Percentiles rank a stretch among this genome's conserved stretches.
Evolutionary conservation across 92 coral and sea anemone genomes (phyloP).

Genomic region (Siderastrea siderea): DNA sequence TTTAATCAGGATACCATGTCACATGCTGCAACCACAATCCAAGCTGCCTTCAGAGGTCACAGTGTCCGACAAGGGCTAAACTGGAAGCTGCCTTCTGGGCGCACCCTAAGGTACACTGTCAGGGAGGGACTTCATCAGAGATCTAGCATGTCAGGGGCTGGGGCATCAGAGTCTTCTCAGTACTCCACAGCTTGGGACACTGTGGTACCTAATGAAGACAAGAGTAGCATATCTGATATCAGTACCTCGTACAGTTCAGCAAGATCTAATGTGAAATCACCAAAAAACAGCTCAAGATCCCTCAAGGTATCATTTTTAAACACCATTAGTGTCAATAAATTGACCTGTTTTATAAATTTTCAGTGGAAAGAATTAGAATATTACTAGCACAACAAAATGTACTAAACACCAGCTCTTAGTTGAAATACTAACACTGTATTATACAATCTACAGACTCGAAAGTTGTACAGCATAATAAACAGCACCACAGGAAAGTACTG

Average conservation of each 20-base stretch:
- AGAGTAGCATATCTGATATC: slow-evolving; percentile 68
- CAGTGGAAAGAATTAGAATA: too few relatives aligned
- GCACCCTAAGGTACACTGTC: slow-evolving; percentile 84
- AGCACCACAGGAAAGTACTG: too few relatives aligned
- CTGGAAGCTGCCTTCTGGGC: slow-evolving; percentile 97
- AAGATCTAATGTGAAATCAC: slow-evolving; percentile 10
- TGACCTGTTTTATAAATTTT: too few relatives aligned
- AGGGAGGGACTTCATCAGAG: slow-evolving; percentile 74
- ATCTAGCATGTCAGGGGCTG: slow-evolving; percentile 46
- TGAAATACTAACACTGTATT: too few relatives aligned
- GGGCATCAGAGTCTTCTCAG: slow-evolving; percentile 41
- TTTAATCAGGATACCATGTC: slow-evolving; percentile 72
- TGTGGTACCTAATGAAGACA: slow-evolving; percentile 55
- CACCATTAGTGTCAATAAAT: too few relatives aligned
- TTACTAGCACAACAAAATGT: too few relatives aligned
- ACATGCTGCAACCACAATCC: slow-evolving; percentile 94
- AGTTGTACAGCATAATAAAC: too few relatives aligned
- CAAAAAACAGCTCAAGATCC: slow-evolving; percentile 28
- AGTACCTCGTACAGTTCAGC: slow-evolving; percentile 59
- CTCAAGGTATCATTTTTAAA: slow-evolving; percentile 1
- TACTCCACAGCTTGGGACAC: slow-evolving; percentile 72
- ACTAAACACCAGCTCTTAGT: too few relatives aligned
- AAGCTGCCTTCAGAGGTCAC: slow-evolving; percentile 97
- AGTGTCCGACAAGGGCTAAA: slow-evolving; percentile 90
- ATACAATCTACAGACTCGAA: too few relatives aligned